These are phyloP conservation scores for Zaprionus taronus DNA, from an alignment of 1,140 invertebrate species.

Conservation along the genomic window DNA sequence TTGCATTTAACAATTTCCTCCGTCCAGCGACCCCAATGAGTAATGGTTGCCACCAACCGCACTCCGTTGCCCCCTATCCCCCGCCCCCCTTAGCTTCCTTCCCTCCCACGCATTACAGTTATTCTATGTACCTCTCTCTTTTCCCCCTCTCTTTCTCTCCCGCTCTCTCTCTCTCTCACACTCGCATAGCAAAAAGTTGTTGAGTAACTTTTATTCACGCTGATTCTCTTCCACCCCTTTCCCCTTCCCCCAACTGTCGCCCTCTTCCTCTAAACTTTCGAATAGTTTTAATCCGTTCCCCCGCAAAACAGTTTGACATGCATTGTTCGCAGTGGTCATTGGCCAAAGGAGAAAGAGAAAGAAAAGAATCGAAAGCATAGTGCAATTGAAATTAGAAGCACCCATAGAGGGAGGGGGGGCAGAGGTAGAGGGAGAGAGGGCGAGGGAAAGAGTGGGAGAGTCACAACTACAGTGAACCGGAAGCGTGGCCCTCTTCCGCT, in stretches of 20 bases:
- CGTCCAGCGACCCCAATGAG: conserved; percentile 21
- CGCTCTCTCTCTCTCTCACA: not conserved
- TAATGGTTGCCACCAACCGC: conserved; percentile 6
- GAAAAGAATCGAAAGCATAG: conserved; percentile 1
- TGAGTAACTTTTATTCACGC: conserved; percentile 55
- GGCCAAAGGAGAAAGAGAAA: conserved; percentile 14
- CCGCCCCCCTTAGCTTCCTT: not conserved
- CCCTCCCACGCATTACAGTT: not conserved
- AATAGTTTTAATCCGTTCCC: conserved; percentile 41
- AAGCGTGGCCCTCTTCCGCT: conserved; percentile 66
- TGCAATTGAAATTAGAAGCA: conserved; percentile 6
- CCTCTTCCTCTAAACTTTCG: conserved; percentile 40
- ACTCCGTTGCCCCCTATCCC: not conserved
- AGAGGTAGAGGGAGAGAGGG: not conserved
- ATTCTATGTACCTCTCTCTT: not conserved
- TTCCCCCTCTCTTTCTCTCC: not conserved
- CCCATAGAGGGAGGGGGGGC: not conserved
- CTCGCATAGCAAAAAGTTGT: conserved; percentile 55
- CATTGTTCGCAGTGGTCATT: conserved; percentile 55
- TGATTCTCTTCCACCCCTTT: not conserved
- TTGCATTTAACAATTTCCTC: conserved; percentile 69
- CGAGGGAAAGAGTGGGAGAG: conserved; percentile 13
- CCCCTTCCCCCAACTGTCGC: not conserved
- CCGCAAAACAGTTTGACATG: conserved; percentile 19
- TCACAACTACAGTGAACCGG: conserved; percentile 40